These are phyloP conservation scores for Hypolimnas misippus DNA, from an alignment of 2,888 invertebrate genomes.

Conservation along the genomic window DNA sequence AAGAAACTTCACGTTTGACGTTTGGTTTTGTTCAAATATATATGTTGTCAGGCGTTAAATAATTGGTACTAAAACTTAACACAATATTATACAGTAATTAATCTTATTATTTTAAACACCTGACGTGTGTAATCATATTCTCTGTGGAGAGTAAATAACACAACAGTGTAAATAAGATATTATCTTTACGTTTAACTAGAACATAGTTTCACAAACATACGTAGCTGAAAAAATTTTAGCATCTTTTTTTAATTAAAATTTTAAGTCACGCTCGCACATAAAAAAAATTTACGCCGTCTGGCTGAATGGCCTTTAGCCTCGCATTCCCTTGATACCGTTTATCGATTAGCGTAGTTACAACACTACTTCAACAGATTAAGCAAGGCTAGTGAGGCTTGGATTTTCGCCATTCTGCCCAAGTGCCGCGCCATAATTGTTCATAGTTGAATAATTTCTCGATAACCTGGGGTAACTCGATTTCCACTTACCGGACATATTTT, in stretches of 20 bases:
- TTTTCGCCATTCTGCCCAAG: conserved; percentile 39
- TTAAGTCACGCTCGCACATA: conserved; percentile 5
- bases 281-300: conserved; percentile 15
- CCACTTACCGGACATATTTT: conserved; percentile 41
- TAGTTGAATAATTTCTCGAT: conserved; percentile 43
- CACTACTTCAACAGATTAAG: conserved; percentile 41
- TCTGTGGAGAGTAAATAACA: no score
- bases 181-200: no score
- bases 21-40: neutral
- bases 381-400: conserved; percentile 38
- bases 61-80: neutral
- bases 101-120: neutral
- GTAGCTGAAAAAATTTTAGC: no score
- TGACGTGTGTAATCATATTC: neutral
- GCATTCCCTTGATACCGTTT: conserved; percentile 31
- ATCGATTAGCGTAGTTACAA: conserved; percentile 39
- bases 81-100: neutral
- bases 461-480: conserved; percentile 41
- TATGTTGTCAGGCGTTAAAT: neutral
- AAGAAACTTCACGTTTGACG: neutral
- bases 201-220: no score
- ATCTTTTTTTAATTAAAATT: conserved; percentile 8
- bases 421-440: conserved; percentile 37
- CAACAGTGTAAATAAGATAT: no score
- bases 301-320: conserved; percentile 26